Evolutionary conservation across 2,888 invertebrate species (phyloP), one percentile per base, ranked within the genome.

Genomic region (Artemia sp.): DNA sequence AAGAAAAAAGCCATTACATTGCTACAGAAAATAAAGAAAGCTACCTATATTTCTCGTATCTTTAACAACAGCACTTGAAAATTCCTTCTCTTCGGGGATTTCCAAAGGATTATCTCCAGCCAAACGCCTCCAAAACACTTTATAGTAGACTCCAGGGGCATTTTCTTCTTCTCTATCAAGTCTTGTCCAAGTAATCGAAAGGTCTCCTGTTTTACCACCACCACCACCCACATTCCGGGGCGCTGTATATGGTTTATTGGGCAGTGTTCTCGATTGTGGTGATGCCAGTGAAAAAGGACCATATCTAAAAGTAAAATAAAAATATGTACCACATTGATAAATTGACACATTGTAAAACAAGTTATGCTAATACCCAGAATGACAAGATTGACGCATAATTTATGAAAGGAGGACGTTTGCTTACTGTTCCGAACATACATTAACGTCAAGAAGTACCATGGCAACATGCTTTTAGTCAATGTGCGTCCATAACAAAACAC

Each of bases 151-250:
- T 64, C 89, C 90, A 50, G 88, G 88, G 0, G 90, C 93, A 77
- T 94, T 92, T 78, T 93, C 92, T 74, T 92, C 85, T 72, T 89
- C 83, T 0, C 84, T 79, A 72, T 85, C 82, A 51, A 94, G 77
- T 0, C 90, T 87, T 76, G 79, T 83, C 95, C 95, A 96, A 0
- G 85, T 89, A 69, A 97, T 91, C 0, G 90, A 89, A 6, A 97
- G 84, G 76, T 93, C 93, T 0, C 95, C 94, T 72, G 92, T 91
- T 79, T 94, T 95, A 12, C 95, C 95, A 66, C 95, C 95, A 7
- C 96, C 96, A 0, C 96, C 95, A 14, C 90, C 85, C 58, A 97
- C 84, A 75, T 90, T 88, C 8, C 80, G 77, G 2, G 94, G 94
- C 8, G 87, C 84, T 75, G 85, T 84, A 73, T 85, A 85, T 0